Percentiles rank a stretch among this genome's conserved stretches.
These are phyloP conservation scores for Aplodontia rufa DNA, from an alignment of 2,113 vertebrate species.

Conservation along the genomic window DNA sequence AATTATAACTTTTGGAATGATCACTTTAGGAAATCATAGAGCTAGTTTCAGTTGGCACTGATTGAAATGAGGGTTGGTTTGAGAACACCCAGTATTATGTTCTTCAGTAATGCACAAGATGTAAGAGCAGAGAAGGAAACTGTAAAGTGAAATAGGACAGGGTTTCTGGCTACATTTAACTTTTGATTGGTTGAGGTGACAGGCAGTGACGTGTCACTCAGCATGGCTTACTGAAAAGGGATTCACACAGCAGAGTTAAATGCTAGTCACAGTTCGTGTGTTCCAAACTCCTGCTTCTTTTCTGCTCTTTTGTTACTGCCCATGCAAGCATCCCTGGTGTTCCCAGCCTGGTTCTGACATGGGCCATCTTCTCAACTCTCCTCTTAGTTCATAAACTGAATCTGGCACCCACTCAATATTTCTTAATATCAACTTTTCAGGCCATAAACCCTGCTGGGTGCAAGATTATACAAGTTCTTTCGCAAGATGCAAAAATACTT, in stretches of 20 bases:
- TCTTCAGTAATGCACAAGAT: neutral
- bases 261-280: neutral
- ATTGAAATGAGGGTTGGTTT: neutral
- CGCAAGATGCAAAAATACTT: slow-evolving; percentile 17
- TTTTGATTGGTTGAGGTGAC: neutral
- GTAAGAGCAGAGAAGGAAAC: neutral
- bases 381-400: neutral
- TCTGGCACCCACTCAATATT: neutral
- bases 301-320: neutral
- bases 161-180: neutral
- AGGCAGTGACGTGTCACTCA: neutral
- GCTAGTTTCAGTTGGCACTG: neutral
- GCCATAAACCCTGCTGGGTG: neutral
- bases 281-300: neutral
- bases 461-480: slow-evolving; percentile 27
- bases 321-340: neutral
- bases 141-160: neutral
- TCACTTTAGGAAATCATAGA: neutral
- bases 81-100: neutral
- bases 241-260: neutral
- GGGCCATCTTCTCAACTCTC: neutral
- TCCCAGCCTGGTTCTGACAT: neutral
- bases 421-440: slow-evolving; percentile 11
- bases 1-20: neutral
- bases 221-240: neutral